Percentiles rank a stretch among this genome's conserved stretches.
Evolutionary conservation across 1,140 invertebrate species (phyloP).

Genomic region (Bombus difficillimus): DNA sequence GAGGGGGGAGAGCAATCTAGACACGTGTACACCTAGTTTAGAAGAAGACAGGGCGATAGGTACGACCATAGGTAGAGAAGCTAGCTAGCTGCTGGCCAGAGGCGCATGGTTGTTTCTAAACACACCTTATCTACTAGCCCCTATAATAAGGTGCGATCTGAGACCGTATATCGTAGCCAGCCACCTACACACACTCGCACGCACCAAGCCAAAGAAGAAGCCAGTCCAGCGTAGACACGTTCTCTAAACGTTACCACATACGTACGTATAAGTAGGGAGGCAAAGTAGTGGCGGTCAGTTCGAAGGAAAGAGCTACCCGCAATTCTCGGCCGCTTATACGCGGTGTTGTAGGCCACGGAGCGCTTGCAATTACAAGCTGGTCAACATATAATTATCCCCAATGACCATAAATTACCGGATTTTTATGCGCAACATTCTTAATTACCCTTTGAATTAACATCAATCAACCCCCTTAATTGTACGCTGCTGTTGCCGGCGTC

Average conservation of each 20-base stretch:
- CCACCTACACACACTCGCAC: slow-evolving; percentile 28
- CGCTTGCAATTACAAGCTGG: slow-evolving; percentile 83
- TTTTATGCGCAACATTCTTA: slow-evolving; percentile 83
- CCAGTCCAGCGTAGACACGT: slow-evolving; percentile 5
- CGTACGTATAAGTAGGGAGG: neutral
- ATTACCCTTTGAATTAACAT: slow-evolving; percentile 84
- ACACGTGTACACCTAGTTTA: neutral
- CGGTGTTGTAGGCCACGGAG: slow-evolving; percentile 67
- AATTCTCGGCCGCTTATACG: slow-evolving; percentile 57
- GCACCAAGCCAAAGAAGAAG: slow-evolving; percentile 25
- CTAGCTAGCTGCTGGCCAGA: slow-evolving; percentile 73
- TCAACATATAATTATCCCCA: slow-evolving; percentile 83
- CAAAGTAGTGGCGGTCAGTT: slow-evolving; percentile 1
- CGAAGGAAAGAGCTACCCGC: slow-evolving; percentile 59
- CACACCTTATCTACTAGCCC: slow-evolving; percentile 79
- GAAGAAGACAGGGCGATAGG: neutral
- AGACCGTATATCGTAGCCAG: slow-evolving; percentile 73
- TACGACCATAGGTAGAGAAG: slow-evolving; percentile 64
- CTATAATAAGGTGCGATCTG: slow-evolving; percentile 81
- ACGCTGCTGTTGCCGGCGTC: slow-evolving; percentile 74
- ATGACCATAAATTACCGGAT: slow-evolving; percentile 83
- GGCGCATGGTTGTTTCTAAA: slow-evolving; percentile 75
- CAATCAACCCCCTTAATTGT: slow-evolving; percentile 83
- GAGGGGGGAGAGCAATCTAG: neutral
- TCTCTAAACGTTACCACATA: neutral